phyloP scores from a whole-genome alignment of 2,113 vertebrate genomes.

The Harpagus bidentatus region DNA sequence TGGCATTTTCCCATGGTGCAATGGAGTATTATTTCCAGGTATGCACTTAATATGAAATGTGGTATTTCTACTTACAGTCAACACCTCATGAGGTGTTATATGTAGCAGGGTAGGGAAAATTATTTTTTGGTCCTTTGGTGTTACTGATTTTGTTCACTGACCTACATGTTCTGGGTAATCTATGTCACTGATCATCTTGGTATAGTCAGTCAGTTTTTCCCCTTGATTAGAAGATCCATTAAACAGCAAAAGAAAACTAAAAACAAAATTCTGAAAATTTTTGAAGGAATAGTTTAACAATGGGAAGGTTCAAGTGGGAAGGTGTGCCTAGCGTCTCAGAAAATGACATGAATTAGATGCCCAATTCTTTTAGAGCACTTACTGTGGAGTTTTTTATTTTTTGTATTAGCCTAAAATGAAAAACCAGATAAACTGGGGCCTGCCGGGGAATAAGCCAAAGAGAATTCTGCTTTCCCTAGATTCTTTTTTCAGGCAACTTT shows the following conservation, averaged over 20 bases:
- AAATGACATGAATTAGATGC: neutral
- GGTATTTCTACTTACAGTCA: neutral
- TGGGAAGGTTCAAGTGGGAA: neutral
- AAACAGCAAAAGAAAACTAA: neutral
- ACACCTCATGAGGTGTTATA: neutral
- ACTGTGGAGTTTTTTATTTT: neutral
- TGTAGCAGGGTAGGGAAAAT: neutral
- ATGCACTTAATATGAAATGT: neutral
- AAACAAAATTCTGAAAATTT: neutral
- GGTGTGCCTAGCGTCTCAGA: neutral
- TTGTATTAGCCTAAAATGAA: neutral
- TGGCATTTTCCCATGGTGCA: neutral
- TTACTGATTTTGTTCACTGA: neutral
- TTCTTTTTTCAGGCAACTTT: neutral
- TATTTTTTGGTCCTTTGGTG: neutral
- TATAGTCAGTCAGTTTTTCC: neutral
- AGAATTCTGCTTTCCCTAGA: neutral
- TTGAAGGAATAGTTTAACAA: neutral
- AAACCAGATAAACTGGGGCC: neutral
- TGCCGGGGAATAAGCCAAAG: neutral
- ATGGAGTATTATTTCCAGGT: neutral
- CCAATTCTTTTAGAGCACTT: neutral
- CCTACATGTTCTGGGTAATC: neutral
- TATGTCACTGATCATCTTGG: neutral
- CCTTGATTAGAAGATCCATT: neutral